Evolutionary conservation across 2,888 invertebrate genomes (phyloP).

Genomic region (Gymnoscelis rufifasciata): DNA sequence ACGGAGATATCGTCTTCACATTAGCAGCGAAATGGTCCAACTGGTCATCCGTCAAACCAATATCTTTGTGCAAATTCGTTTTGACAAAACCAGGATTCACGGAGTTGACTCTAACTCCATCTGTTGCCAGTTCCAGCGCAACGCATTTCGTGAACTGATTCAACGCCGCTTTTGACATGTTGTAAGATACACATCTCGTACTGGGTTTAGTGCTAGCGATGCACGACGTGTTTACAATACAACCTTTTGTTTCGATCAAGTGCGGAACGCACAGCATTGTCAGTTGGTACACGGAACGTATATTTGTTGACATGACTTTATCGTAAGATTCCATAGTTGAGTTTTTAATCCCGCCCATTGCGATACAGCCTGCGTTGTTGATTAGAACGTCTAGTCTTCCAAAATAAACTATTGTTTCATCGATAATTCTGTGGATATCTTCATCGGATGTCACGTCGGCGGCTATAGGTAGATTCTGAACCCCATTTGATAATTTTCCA

Average conservation of each 20-base stretch:
- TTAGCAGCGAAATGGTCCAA: constrained; percentile 85
- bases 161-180: constrained; percentile 93
- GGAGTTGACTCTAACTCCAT: constrained; percentile 91
- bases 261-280: constrained; percentile 92
- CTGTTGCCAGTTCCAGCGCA: constrained; percentile 89
- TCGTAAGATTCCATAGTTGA: constrained; percentile 91
- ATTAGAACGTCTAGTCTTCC: constrained; percentile 87
- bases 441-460: constrained; percentile 84
- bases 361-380: constrained; percentile 92
- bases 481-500: constrained; percentile 73
- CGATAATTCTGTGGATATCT: constrained; percentile 82
- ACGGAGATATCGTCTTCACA: constrained; percentile 86
- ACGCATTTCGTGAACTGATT: constrained; percentile 96
- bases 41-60: constrained; percentile 80
- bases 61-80: constrained; percentile 89
- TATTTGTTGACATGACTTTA: constrained; percentile 90
- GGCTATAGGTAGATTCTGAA: constrained; percentile 76
- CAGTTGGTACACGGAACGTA: constrained; percentile 87
- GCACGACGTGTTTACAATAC: constrained; percentile 94
- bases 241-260: constrained; percentile 87
- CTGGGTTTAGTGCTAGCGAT: constrained; percentile 84
- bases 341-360: constrained; percentile 88
- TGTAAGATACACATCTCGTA: constrained; percentile 90
- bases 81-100: constrained; percentile 96
- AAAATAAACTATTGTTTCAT: constrained; percentile 83